These are phyloP conservation scores for Albula goreensis DNA, from an alignment of 2,113 vertebrate genomes.

Conservation along the genomic window DNA sequence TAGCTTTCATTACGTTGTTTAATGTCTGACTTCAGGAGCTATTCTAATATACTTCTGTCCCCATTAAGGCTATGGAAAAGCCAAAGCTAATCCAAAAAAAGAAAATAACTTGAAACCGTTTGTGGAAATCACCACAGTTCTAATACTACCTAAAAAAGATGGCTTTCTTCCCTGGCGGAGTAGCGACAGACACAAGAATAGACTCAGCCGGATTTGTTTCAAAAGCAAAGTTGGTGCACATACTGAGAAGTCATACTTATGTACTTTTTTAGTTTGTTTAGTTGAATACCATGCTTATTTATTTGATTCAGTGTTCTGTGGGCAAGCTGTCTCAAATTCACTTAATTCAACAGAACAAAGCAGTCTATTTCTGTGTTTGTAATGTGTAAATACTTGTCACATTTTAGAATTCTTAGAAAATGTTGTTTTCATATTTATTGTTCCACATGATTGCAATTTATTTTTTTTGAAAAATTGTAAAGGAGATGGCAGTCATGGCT, in stretches of 20 bases:
- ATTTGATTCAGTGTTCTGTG: not conserved
- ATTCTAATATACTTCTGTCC: constrained; percentile 7
- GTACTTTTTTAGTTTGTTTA: not conserved
- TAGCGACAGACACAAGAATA: constrained; percentile 2
- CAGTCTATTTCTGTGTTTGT: not conserved
- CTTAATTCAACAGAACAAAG: not conserved
- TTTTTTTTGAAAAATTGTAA: constrained; percentile 10
- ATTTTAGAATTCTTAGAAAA: not conserved
- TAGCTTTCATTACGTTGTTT: not conserved
- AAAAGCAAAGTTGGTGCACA: not conserved
- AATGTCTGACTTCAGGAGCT: not conserved
- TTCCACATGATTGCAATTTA: constrained; percentile 16
- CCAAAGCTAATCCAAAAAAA: not conserved
- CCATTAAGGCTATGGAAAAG: constrained; percentile 7
- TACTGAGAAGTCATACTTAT: not conserved
- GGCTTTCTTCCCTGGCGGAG: not conserved
- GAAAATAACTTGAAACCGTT: not conserved
- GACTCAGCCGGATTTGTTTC: not conserved
- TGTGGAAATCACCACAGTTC: not conserved
- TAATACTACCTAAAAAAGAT: not conserved
- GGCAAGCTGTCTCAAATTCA: not conserved
- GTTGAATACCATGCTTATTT: not conserved
- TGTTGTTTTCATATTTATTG: not conserved
- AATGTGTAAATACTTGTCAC: not conserved
- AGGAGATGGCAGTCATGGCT: not conserved